These are phyloP conservation scores for Rotaria macrura DNA, from an alignment of 2,888 invertebrate species.

Conservation along the genomic window DNA sequence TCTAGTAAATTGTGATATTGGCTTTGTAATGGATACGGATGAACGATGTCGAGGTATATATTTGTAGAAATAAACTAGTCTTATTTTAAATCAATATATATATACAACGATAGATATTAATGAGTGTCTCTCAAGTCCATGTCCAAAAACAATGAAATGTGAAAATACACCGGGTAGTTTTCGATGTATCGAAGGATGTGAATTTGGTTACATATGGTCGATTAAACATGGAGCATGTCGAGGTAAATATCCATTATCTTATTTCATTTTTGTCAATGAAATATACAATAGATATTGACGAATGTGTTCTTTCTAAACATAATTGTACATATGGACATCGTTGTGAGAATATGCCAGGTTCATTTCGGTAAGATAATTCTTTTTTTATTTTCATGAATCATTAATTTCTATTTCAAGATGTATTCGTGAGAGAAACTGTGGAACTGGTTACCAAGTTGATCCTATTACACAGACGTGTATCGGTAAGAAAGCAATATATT, in stretches of 20 bases:
- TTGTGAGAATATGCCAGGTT: conserved; percentile 34
- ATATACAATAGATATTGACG: conserved; percentile 25
- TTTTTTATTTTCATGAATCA: not conserved
- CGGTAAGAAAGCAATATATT: conserved; percentile 7
- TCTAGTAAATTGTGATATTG: not conserved
- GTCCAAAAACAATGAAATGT: conserved; percentile 27
- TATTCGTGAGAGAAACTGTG: conserved; percentile 33
- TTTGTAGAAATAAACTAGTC: too few relatives aligned
- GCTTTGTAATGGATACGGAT: not conserved
- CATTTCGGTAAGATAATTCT: not conserved
- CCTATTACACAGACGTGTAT: conserved; percentile 25
- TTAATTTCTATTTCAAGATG: not conserved
- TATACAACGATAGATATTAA: conserved; percentile 25
- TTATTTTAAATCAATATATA: too few relatives aligned
- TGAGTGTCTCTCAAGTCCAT: conserved; percentile 27
- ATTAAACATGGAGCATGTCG: not conserved
- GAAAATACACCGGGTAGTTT: conserved; percentile 32
- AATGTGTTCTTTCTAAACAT: conserved; percentile 21
- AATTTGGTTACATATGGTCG: not conserved
- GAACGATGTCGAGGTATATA: not conserved
- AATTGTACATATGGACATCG: conserved; percentile 29
- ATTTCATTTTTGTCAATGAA: not conserved
- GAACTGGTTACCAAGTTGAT: conserved; percentile 32
- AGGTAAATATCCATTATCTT: not conserved
- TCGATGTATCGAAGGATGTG: conserved; percentile 27